A percentile compares a stretch with the other conserved stretches of the same genome.
phyloP scores from a whole-genome alignment of 1,140 invertebrate species.

The Steinernema feltiae region DNA sequence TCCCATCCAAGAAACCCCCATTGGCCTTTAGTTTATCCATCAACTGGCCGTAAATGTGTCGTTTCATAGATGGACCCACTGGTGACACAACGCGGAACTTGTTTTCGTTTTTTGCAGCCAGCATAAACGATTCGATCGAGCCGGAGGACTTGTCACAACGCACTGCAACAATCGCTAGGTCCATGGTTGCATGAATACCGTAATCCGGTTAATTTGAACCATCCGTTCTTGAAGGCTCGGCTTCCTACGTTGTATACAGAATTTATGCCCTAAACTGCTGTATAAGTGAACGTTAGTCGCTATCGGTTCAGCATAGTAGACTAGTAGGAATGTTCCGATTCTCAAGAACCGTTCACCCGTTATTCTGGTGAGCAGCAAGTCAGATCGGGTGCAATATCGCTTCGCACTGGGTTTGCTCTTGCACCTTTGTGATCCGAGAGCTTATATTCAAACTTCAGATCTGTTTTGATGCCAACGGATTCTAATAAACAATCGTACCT shows the following conservation, averaged over 20 bases:
- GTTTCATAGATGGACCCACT: neutral
- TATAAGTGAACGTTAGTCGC: too few species aligned
- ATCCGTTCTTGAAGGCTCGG: slow-evolving; percentile 10
- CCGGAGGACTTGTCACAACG: neutral
- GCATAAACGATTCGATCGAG: neutral
- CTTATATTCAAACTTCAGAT: neutral
- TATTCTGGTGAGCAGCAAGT: neutral
- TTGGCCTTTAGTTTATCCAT: neutral
- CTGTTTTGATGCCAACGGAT: neutral
- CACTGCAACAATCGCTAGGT: neutral
- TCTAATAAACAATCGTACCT: neutral
- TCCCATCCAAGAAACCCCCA: neutral
- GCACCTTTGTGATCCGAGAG: neutral
- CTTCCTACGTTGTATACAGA: neutral
- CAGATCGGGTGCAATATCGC: slow-evolving; percentile 4
- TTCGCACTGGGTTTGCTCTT: neutral
- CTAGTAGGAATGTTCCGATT: neutral
- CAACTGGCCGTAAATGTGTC: neutral
- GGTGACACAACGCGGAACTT: neutral
- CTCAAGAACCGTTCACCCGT: neutral
- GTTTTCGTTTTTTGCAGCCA: too few species aligned
- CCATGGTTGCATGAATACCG: neutral
- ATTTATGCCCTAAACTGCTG: neutral
- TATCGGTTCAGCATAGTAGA: too few species aligned
- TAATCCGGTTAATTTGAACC: neutral